Base-by-base conservation (phyloP, 2,797 vertebrate species). In the Xerus rutilus region DNA sequence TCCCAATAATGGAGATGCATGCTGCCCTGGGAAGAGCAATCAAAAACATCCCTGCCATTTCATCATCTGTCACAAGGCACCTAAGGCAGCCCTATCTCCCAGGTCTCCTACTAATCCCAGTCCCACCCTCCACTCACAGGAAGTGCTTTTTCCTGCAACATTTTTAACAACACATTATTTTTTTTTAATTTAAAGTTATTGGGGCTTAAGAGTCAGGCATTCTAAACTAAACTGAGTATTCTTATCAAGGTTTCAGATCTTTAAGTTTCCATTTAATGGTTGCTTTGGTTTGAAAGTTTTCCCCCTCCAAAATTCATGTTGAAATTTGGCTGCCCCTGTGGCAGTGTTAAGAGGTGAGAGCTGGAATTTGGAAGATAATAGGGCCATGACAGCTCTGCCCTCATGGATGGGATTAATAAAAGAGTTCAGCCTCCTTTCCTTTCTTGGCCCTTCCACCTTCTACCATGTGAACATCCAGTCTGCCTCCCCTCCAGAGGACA, bases 1-100 rank as follows among this genome's bases (percentile, higher is more conserved):
- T 96, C 2, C 99, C 99, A 82, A 99, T 99, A 97, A 99, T 99
- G 95, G 99, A 64, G 99, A 99, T 0, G 99, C 99, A 98, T 99
- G 99, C 98, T 99, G 99, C 32, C 99, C 99, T 0, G 99, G 99
- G 70, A 99, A 97, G 7, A 99, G 98, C 96, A 99, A 98, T 45
- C 99, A 99, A 0, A 99, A 99, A 0, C 3, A 39, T 39, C 39
- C 39, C 39, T 39, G 39, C 39, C 39, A 39, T 39, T 39, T 39
- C 39, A 39, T 39, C 39, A 39, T 39, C 39, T 39, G 39, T 39
- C 39, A 39, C 39, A 39, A 3, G 39, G 39, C 39, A 39, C 39
- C 39, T 39, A 39, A 65, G 23, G 11, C 1, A 13, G 6, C 32
- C 32, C 47, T 18, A 0, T 43, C 30, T 32, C 14, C 67, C 18